phyloP scores from a whole-genome alignment of 2,888 invertebrate genomes.

The Brachyptera risi region DNA sequence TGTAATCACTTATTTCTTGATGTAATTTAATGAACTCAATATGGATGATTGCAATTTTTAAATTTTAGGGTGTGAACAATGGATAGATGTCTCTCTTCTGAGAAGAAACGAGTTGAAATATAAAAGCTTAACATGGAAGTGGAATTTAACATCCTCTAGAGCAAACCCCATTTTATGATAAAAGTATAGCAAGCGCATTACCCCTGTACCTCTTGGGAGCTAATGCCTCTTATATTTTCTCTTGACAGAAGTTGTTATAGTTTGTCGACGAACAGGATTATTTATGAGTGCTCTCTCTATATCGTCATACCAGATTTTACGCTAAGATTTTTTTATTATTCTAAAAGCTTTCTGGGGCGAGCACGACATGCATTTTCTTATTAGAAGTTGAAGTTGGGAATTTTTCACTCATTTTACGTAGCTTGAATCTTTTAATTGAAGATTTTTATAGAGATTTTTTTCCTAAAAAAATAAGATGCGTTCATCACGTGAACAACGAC shows the following conservation, averaged over 20 bases:
- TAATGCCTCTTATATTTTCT: background rate
- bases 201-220: background rate
- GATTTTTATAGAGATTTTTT: too few relatives aligned
- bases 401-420: background rate
- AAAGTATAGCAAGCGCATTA: background rate
- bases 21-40: too few relatives aligned
- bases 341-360: background rate
- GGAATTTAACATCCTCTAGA: background rate
- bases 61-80: too few relatives aligned
- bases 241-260: background rate
- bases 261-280: background rate
- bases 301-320: background rate
- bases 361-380: background rate
- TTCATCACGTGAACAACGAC: too few relatives aligned
- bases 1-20: too few relatives aligned
- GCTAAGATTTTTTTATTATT: background rate
- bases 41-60: too few relatives aligned
- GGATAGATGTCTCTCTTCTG: too few relatives aligned
- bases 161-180: background rate
- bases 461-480: too few relatives aligned
- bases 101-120: too few relatives aligned
- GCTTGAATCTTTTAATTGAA: background rate
- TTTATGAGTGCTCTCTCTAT: background rate
- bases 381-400: background rate
- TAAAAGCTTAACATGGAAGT: too few relatives aligned